Evolutionary conservation across 2,797 vertebrate species (phyloP), one percentile per base, ranked within the genome.

Genomic region (Meda fulgida): DNA sequence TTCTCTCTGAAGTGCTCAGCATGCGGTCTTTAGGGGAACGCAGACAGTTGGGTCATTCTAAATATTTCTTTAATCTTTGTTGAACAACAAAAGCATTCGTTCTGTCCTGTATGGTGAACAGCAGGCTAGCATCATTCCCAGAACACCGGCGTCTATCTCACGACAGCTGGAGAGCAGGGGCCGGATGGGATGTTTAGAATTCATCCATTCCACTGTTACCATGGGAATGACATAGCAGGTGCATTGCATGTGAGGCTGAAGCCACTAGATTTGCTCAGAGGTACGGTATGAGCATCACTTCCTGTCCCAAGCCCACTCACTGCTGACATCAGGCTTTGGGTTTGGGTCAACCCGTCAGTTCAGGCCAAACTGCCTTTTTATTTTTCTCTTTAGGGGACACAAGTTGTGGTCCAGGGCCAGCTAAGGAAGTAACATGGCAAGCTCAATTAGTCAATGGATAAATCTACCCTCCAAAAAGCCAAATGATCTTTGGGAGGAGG

Each of bases 361-460:
- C 29, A 9, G 43, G 71, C 72, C 78, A 83, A 86, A 84, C 29
- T 76, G 70, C 23, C 80, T 85, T 84, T 67, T 78, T 82, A n/a
- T 83, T 83, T 80, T 78, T 75, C 63, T 87, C 66, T 73, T 78
- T 84, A 82, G 87, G 76, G 78, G 88, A 51, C 82, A 72, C 83
- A 48, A 72, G 66, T 84, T 75, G 77, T 70, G 43, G 70, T 80
- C 46, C 60, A 31, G 29, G 63, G 86, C 85, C 79, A 86, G 77
- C 86, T 85, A 78, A 87, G 88, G 84, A 89, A 88, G 85, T 84
- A 89, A 87, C 87, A 88, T 89, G 88, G 88, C 88, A 86, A 85
- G 81, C 60, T 83, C 88, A 89, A 88, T 90, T 90, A 90, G 75
- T 79, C 58, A 66, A 43, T 34, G 72, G 75, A 88, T 89, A 88